phyloP scores from a whole-genome alignment of 2,797 vertebrate genomes.

The Cirrhinus mrigala region DNA sequence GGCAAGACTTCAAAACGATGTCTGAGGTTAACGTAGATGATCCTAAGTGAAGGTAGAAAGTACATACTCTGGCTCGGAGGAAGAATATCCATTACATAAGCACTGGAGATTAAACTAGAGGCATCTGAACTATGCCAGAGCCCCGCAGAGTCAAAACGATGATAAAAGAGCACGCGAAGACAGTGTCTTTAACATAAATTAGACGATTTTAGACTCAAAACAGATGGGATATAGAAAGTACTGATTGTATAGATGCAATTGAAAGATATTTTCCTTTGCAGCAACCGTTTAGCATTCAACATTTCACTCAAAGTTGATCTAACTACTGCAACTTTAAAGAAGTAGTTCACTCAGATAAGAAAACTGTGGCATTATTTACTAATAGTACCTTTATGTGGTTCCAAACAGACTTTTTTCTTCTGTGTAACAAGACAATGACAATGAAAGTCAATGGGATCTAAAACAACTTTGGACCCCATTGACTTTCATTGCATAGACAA shows the following conservation, averaged over 20 bases:
- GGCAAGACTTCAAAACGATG: slow-evolving; percentile 15
- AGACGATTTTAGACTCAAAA: background rate
- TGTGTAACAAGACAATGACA: background rate
- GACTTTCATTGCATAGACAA: background rate
- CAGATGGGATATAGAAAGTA: background rate
- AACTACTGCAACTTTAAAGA: slow-evolving; percentile 62
- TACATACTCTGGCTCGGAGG: slow-evolving; percentile 62
- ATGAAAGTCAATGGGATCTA: background rate
- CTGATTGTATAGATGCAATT: background rate
- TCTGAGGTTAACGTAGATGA: slow-evolving; percentile 37
- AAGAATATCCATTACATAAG: slow-evolving; percentile 80
- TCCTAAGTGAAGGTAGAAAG: slow-evolving; percentile 42
- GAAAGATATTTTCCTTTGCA: slow-evolving; percentile 47
- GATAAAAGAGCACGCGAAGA: slow-evolving; percentile 18
- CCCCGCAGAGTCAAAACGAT: slow-evolving; percentile 61
- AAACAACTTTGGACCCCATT: background rate
- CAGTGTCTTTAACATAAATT: background rate
- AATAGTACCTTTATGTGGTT: background rate
- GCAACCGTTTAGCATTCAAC: slow-evolving; percentile 60
- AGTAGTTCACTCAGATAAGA: slow-evolving; percentile 6
- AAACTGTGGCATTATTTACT: background rate
- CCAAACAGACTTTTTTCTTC: background rate
- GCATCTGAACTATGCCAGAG: slow-evolving; percentile 75
- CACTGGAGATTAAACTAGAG: slow-evolving; percentile 73
- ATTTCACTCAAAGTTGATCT: slow-evolving; percentile 64